Percentiles rank a stretch among this genome's conserved stretches.
phyloP scores from a whole-genome alignment of 1,140 invertebrate genomes.

The Arctopsyche grandis region DNA sequence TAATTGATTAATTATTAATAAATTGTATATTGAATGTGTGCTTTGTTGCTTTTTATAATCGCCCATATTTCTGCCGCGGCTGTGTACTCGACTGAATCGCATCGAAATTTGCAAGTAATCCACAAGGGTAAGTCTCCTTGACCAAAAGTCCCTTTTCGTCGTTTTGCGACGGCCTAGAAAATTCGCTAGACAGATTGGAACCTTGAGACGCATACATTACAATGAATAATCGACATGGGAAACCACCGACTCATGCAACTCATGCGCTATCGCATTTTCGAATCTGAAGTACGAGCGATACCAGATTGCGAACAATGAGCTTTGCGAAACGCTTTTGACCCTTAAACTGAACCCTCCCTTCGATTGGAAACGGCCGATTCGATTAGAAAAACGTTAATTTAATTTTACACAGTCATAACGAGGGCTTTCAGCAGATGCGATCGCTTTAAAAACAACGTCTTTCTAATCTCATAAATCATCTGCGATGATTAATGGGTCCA shows the following conservation, averaged over 20 bases:
- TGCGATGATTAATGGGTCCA: slow-evolving; percentile 11
- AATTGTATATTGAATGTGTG: too few relatives aligned
- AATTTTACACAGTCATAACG: slow-evolving; percentile 28
- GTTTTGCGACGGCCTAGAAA: slow-evolving; percentile 16
- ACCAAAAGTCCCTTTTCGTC: neutral
- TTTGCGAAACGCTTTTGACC: neutral
- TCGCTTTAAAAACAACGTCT: slow-evolving; percentile 18
- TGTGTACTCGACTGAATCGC: too few relatives aligned
- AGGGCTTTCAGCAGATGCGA: slow-evolving; percentile 24
- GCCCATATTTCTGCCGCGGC: too few relatives aligned
- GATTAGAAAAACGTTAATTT: slow-evolving; percentile 7
- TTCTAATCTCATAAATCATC: slow-evolving; percentile 25
- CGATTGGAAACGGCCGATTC: neutral
- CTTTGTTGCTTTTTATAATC: too few relatives aligned
- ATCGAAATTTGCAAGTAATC: too few relatives aligned
- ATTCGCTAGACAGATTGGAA: slow-evolving; percentile 23
- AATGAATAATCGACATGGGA: slow-evolving; percentile 24
- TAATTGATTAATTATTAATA: too few relatives aligned
- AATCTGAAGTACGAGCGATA: neutral
- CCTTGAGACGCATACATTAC: slow-evolving; percentile 16
- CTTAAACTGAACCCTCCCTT: neutral
- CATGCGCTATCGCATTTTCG: neutral
- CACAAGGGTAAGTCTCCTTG: neutral
- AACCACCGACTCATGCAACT: slow-evolving; percentile 34
- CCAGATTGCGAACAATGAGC: slow-evolving; percentile 13